These are phyloP conservation scores for Antennarius maculatus DNA, from an alignment of 2,797 vertebrate genomes.

Conservation along the genomic window DNA sequence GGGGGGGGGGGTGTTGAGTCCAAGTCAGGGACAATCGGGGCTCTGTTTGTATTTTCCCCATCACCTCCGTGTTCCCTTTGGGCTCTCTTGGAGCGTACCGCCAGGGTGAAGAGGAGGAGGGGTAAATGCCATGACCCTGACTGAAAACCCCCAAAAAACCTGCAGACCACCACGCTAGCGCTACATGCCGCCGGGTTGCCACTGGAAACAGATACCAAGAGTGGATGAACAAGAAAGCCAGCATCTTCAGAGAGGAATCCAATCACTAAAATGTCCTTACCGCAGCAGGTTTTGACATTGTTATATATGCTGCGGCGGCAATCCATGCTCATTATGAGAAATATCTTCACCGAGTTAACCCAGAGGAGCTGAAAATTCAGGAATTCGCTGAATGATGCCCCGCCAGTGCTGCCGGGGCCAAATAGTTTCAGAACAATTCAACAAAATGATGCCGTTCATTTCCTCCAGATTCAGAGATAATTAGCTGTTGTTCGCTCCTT, in stretches of 20 bases:
- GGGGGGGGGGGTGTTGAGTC: conserved; percentile 51
- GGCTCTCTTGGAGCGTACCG: conserved; percentile 61
- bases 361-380: conserved; percentile 37
- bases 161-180: conserved; percentile 74
- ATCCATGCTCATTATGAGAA: conserved; percentile 37
- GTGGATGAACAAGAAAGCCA: conserved; percentile 29
- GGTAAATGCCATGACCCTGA: conserved; percentile 73
- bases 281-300: conserved; percentile 37
- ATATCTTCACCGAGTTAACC: conserved; percentile 36
- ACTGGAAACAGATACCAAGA: conserved; percentile 56
- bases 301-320: conserved; percentile 38
- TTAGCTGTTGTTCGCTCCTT: conserved; percentile 55
- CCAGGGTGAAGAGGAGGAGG: conserved; percentile 56
- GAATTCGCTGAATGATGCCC: conserved; percentile 33
- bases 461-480: conserved; percentile 62
- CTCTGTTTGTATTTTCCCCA: conserved; percentile 77
- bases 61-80: conserved; percentile 70
- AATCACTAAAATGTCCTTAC: conserved; percentile 28
- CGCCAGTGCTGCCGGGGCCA: conserved; percentile 23
- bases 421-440: conserved; percentile 42
- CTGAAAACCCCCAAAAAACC: conserved; percentile 43
- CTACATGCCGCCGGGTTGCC: conserved; percentile 69
- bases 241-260: conserved; percentile 22
- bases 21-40: conserved; percentile 65
- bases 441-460: conserved; percentile 44